Percentiles rank a stretch among this genome's conserved stretches.
These are phyloP conservation scores for Ommatoiulus sabulosus DNA, from an alignment of 2,888 invertebrate species.

Conservation along the genomic window DNA sequence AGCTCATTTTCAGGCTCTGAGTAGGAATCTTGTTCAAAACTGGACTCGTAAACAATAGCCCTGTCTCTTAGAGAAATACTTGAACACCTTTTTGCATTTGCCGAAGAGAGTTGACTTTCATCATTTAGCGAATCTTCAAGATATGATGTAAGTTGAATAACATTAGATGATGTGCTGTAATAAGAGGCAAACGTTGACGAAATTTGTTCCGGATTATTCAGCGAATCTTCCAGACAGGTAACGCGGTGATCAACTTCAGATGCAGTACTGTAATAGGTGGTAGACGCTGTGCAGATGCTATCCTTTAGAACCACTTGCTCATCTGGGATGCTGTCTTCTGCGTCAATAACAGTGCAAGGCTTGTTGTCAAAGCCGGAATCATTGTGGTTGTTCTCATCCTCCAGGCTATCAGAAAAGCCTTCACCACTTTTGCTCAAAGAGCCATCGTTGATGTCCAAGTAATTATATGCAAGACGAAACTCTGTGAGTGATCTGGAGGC, in stretches of 20 bases:
- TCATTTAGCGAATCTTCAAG: no score
- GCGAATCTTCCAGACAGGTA: background rate
- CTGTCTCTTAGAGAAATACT: no score
- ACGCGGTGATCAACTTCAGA: background rate
- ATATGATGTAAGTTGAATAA: no score
- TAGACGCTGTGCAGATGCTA: background rate
- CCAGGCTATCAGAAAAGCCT: background rate
- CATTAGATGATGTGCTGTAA: no score
- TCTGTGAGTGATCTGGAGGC: background rate
- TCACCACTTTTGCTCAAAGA: background rate
- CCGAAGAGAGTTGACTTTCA: background rate
- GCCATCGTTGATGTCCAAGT: background rate
- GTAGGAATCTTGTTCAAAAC: background rate
- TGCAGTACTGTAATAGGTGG: background rate
- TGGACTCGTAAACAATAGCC: background rate
- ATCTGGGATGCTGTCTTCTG: background rate
- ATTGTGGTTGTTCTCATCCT: background rate
- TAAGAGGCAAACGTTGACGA: background rate
- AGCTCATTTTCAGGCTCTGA: background rate
- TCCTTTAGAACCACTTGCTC: background rate
- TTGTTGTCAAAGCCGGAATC: background rate
- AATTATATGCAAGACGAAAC: background rate
- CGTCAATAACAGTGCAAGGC: background rate
- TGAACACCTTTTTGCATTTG: no score
- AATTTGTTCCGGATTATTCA: background rate